Evolutionary conservation across 2,797 vertebrate genomes (phyloP).

Genomic region (Poecile montanus): DNA sequence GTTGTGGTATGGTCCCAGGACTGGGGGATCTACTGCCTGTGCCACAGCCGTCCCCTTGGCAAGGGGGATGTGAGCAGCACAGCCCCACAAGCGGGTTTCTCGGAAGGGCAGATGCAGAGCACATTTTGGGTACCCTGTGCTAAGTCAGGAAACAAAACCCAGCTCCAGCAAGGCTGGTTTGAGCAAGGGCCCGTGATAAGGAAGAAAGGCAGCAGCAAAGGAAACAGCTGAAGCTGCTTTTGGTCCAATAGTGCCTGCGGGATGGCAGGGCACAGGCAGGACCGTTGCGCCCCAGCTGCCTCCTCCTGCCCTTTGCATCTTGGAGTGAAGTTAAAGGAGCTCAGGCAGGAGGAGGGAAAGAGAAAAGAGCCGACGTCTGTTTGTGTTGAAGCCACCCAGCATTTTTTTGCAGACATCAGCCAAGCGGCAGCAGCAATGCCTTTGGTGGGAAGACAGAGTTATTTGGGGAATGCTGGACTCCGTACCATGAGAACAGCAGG

Average conservation of each 20-base stretch:
- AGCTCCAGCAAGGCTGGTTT: background rate
- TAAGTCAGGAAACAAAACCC: background rate
- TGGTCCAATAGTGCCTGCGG: background rate
- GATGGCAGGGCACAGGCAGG: background rate
- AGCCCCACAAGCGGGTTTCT: rapidly evolving
- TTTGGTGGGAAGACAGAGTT: slow-evolving; percentile 69
- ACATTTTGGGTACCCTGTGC: background rate
- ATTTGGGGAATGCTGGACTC: slow-evolving; percentile 74
- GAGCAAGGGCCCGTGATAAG: background rate
- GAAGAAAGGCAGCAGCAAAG: background rate
- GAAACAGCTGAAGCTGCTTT: background rate
- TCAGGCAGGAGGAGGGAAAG: background rate
- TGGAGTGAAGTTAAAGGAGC: background rate
- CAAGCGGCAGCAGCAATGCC: slow-evolving; percentile 38
- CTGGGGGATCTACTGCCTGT: rapidly evolving
- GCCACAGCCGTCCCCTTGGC: background rate
- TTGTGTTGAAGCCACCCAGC: slow-evolving; percentile 29
- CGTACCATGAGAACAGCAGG: slow-evolving; percentile 64
- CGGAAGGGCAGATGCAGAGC: rapidly evolving
- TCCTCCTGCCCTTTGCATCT: background rate
- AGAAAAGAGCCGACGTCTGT: slow-evolving; percentile 11
- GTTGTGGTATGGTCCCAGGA: background rate
- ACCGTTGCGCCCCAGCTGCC: background rate
- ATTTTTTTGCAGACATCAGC: slow-evolving; percentile 65
- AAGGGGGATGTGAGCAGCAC: background rate